These are phyloP conservation scores for Siniperca knerii DNA, from an alignment of 2,113 vertebrate genomes.

Conservation along the genomic window DNA sequence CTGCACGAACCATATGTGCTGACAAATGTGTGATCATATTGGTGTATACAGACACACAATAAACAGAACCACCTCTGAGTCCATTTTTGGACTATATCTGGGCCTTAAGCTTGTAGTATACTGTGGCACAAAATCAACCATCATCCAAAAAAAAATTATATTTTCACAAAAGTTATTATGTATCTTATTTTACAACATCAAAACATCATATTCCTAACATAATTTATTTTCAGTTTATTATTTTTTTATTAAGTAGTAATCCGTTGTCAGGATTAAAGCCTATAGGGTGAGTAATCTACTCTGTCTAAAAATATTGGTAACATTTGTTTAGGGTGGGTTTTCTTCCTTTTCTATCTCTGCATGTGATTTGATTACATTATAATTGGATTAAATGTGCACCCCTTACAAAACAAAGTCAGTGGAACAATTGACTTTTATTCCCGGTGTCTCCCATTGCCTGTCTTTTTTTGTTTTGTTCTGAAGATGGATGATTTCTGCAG, in stretches of 20 bases:
- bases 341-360: not conserved
- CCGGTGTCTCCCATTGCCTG: not conserved
- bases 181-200: not conserved
- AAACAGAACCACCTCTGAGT: not conserved
- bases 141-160: not conserved
- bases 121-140: not conserved
- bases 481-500: constrained; percentile 54
- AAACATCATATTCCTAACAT: not conserved
- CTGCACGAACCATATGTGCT: not conserved
- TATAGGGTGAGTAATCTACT: not conserved
- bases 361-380: constrained; percentile 40
- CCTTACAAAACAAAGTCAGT: constrained; percentile 28
- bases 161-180: not conserved
- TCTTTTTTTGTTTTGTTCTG: constrained; percentile 16
- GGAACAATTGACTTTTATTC: constrained; percentile 31
- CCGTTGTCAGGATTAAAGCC: not conserved
- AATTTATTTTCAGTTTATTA: not conserved
- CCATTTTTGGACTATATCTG: not conserved
- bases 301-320: not conserved
- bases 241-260: not conserved
- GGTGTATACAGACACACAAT: not conserved
- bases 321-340: not conserved
- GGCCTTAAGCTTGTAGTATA: not conserved
- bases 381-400: constrained; percentile 47
- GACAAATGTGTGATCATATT: not conserved